Percentiles rank a stretch among this genome's conserved stretches.
Conservation (phyloP, 2,888 invertebrate species). For the Mechanitis mazaeus region DNA sequence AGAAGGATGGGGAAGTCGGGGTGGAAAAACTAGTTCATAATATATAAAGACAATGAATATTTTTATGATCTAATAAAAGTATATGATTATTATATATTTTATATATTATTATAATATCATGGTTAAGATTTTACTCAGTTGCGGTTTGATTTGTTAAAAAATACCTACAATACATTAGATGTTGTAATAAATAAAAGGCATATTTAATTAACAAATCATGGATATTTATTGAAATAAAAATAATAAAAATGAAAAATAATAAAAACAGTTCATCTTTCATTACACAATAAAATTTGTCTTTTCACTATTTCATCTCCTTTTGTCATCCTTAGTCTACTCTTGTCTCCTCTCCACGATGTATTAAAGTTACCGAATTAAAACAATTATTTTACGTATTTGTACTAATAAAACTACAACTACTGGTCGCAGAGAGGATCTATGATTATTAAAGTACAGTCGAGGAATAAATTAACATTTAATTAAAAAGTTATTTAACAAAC, state of each 20-base stretch:
- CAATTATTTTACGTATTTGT: constrained; percentile 21
- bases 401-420: constrained; percentile 26
- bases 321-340: constrained; percentile 37
- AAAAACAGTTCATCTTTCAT: constrained; percentile 76
- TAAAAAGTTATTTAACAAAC: neutral
- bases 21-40: too few species aligned
- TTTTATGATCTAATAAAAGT: too few species aligned
- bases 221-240: constrained; percentile 78
- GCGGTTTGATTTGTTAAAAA: too few species aligned
- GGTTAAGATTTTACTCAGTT: too few species aligned
- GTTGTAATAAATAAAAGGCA: constrained; percentile 50
- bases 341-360: constrained; percentile 14
- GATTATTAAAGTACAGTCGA: constrained; percentile 1
- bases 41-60: too few species aligned
- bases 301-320: constrained; percentile 62
- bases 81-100: too few species aligned
- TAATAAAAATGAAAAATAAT: constrained; percentile 77
- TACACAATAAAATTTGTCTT: constrained; percentile 76
- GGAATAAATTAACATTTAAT: constrained; percentile 4
- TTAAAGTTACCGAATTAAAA: constrained; percentile 16
- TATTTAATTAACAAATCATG: constrained; percentile 72
- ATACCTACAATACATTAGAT: neutral
- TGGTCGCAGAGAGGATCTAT: constrained; percentile 15
- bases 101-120: too few species aligned
- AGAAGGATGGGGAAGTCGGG: too few species aligned